phyloP scores from a whole-genome alignment of 2,888 invertebrate genomes.

The Allygus modestus region DNA sequence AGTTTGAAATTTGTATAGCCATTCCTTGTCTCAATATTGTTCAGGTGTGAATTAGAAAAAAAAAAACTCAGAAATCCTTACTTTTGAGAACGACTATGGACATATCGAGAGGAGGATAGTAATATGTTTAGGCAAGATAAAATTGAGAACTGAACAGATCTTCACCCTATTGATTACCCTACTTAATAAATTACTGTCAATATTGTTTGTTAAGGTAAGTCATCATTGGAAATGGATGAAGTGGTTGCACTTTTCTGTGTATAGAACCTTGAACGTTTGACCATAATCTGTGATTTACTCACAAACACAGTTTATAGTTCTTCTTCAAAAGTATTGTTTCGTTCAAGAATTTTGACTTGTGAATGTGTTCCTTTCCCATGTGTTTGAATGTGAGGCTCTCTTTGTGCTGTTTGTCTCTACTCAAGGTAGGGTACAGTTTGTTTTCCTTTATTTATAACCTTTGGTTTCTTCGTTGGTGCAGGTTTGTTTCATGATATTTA shows the following conservation, averaged over 20 bases:
- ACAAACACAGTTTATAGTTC: no score
- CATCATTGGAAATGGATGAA: background rate
- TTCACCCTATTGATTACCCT: no score
- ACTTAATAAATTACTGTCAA: no score
- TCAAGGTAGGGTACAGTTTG: constrained; percentile 15
- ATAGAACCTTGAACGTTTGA: background rate
- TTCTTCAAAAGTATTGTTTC: background rate
- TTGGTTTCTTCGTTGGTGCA: constrained; percentile 1
- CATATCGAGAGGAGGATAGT: no score
- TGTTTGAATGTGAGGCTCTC: constrained; percentile 3
- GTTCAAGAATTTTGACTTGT: background rate
- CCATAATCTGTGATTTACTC: no score
- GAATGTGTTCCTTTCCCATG: constrained; percentile 5
- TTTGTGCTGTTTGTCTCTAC: background rate
- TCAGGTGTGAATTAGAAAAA: no score
- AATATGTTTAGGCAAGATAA: no score
- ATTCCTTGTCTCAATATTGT: no score
- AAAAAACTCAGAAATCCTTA: no score
- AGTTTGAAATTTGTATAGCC: no score
- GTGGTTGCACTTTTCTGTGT: background rate
- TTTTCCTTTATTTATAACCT: background rate
- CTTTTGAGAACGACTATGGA: no score
- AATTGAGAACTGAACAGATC: no score
- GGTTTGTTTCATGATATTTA: constrained; percentile 5
- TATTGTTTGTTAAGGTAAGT: background rate